These are phyloP conservation scores for Porites lobata DNA, from an alignment of 92 coral and sea anemone genomes.

Conservation along the genomic window DNA sequence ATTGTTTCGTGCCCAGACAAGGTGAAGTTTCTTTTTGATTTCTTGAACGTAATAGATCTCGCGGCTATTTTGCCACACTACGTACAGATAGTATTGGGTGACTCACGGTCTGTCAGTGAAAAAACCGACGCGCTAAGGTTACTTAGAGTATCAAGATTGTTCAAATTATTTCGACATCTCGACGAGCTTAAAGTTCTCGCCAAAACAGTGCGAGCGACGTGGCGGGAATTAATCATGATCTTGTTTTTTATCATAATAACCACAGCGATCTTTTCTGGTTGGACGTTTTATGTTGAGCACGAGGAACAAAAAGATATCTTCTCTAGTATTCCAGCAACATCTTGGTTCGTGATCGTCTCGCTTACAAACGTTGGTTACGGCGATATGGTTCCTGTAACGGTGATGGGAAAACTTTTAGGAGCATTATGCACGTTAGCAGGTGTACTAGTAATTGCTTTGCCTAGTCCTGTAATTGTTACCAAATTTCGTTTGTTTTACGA, in stretches of 20 bases:
- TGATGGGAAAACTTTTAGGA: conserved; percentile 83
- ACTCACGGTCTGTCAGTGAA: neutral
- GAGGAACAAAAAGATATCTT: conserved; percentile 78
- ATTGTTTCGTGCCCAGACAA: conserved; percentile 82
- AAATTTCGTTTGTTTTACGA: conserved; percentile 86
- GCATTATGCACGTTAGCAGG: conserved; percentile 87
- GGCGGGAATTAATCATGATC: conserved; percentile 88
- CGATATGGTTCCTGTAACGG: conserved; percentile 89
- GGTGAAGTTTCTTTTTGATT: conserved; percentile 62
- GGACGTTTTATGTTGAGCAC: conserved; percentile 80
- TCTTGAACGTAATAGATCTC: conserved; percentile 82
- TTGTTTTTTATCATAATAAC: conserved; percentile 81
- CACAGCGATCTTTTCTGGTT: conserved; percentile 84
- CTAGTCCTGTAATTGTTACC: conserved; percentile 88
- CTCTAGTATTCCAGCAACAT: conserved; percentile 88
- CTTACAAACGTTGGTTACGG: conserved; percentile 98
- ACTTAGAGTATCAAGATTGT: conserved; percentile 79
- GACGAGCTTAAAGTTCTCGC: conserved; percentile 88
- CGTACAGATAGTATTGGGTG: conserved; percentile 43
- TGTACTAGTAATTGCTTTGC: conserved; percentile 82
- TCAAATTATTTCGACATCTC: conserved; percentile 88
- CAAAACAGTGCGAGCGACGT: conserved; percentile 83
- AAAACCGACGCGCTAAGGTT: conserved; percentile 64
- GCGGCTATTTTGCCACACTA: conserved; percentile 87
- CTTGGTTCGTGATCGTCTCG: conserved; percentile 95